These are phyloP conservation scores for Polyploca ridens DNA, from an alignment of 2,888 invertebrate species.

Conservation along the genomic window DNA sequence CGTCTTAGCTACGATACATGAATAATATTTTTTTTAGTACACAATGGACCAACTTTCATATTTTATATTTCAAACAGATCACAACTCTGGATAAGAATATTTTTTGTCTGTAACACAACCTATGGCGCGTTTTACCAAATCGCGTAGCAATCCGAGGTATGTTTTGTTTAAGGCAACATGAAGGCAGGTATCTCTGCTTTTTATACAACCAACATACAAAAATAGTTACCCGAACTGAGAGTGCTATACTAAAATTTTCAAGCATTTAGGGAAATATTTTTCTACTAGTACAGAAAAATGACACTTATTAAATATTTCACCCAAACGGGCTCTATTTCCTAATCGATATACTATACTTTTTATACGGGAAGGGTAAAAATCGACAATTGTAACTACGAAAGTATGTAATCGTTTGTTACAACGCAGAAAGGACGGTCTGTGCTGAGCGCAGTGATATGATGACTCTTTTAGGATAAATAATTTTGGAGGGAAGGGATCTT, in stretches of 20 bases:
- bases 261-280: background rate
- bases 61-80: constrained; percentile 42
- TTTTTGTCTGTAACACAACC: constrained; percentile 69
- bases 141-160: constrained; percentile 49
- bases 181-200: constrained; percentile 56
- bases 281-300: background rate
- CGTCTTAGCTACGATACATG: constrained; percentile 13
- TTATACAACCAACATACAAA: constrained; percentile 14
- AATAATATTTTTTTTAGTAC: constrained; percentile 20
- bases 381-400: background rate
- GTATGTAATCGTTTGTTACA: background rate
- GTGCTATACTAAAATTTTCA: background rate
- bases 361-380: no score
- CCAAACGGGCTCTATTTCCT: background rate
- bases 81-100: constrained; percentile 50
- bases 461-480: background rate
- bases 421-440: constrained; percentile 6
- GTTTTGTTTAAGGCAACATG: constrained; percentile 63
- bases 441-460: constrained; percentile 6
- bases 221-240: constrained; percentile 19
- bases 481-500: background rate
- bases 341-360: constrained; percentile 5
- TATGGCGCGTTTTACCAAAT: constrained; percentile 43
- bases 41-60: constrained; percentile 33
- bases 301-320: background rate